Evolutionary conservation across 2,888 invertebrate species (phyloP).

Genomic region (Artemia sinica): DNA sequence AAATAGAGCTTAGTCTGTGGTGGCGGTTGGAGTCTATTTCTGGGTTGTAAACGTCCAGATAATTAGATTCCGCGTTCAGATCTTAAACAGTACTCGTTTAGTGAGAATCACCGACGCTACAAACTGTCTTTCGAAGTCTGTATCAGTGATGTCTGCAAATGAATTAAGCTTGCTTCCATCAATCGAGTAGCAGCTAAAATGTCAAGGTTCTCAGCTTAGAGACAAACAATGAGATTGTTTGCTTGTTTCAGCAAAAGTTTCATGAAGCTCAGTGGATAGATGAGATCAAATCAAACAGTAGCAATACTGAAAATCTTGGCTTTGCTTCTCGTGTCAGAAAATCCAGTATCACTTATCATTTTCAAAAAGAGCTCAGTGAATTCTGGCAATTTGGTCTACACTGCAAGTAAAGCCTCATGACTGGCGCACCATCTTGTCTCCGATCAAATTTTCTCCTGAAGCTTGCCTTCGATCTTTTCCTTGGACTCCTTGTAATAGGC

Average conservation of each 20-base stretch:
- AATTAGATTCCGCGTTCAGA: neutral
- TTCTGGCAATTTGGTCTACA: neutral
- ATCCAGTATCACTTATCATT: too few species aligned
- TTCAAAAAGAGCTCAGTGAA: too few species aligned
- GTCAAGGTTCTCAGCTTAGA: conserved; percentile 9
- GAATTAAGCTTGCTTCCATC: neutral
- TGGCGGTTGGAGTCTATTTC: too few species aligned
- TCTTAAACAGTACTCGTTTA: neutral
- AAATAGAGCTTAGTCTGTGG: too few species aligned
- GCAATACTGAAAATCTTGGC: too few species aligned
- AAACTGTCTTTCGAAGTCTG: neutral
- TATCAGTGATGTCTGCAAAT: neutral
- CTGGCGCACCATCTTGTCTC: neutral
- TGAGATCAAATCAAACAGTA: too few species aligned
- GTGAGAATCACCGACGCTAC: neutral
- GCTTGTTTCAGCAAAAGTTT: neutral
- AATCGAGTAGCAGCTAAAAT: neutral
- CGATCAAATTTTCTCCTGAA: neutral
- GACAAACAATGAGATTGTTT: neutral
- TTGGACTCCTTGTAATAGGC: neutral
- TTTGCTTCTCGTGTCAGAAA: too few species aligned
- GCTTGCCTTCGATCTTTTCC: conserved; percentile 6
- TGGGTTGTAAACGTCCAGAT: neutral
- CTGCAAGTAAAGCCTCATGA: neutral
- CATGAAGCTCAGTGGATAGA: conserved; percentile 4